Evolutionary conservation across 2,888 invertebrate species (phyloP).

Genomic region (Oscheius onirici): DNA sequence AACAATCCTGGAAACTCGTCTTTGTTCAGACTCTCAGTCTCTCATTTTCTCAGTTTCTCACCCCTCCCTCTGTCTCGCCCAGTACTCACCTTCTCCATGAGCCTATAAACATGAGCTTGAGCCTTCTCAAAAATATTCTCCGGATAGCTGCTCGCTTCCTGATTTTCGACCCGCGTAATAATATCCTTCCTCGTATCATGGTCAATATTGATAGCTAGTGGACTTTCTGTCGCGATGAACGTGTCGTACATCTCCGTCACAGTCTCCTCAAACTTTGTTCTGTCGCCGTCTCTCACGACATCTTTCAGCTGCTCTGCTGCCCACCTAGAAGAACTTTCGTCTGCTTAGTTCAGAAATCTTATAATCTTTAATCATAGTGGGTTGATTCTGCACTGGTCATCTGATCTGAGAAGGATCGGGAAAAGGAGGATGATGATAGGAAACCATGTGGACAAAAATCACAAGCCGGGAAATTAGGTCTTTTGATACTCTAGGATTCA

Average conservation of each 20-base stretch:
- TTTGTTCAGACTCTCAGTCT: neutral
- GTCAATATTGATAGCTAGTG: conserved; percentile 63
- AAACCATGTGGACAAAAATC: no score
- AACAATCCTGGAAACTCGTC: conserved; percentile 52
- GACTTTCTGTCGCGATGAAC: conserved; percentile 61
- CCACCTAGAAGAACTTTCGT: conserved; percentile 46
- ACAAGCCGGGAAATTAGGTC: no score
- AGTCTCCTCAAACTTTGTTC: conserved; percentile 57
- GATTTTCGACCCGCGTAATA: conserved; percentile 56
- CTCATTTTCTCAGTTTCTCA: neutral
- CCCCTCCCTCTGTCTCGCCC: neutral
- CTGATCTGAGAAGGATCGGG: no score
- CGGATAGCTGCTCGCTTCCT: conserved; percentile 54
- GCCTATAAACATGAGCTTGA: conserved; percentile 60
- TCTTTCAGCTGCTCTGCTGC: conserved; percentile 59
- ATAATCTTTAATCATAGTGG: no score
- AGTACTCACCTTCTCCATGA: conserved; percentile 57
- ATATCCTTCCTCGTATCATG: conserved; percentile 62
- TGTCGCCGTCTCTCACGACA: conserved; percentile 40
- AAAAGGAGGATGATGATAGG: no score
- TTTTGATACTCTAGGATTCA: no score
- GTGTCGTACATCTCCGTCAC: conserved; percentile 61
- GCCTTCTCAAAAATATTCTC: conserved; percentile 61
- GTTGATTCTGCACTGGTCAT: no score
- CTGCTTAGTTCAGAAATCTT: neutral